Evolutionary conservation across 1,140 invertebrate genomes (phyloP), one percentile per base, ranked within the genome.

Genomic region (Mizuhopecten yessoensis): DNA sequence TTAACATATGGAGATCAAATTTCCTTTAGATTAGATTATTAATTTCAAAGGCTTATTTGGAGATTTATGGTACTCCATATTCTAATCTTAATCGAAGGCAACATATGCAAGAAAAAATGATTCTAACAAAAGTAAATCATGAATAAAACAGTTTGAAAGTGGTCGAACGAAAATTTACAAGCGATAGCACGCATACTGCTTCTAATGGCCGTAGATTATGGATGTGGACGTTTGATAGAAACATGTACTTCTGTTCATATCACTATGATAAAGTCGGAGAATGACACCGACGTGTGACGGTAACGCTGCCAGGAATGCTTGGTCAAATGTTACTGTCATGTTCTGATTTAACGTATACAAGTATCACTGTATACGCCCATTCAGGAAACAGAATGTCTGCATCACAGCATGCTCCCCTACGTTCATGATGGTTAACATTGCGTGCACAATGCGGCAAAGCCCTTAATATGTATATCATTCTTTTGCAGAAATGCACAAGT

Each of bases 261-360:
- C 15, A 75, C n/a, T 57, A 57, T 57, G 17, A 57, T 9, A 39
- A 5, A n/a, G n/a, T 13, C 36, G 5, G 36, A 29, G 57, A 75
- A 29, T 75, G 57, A 75, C 57, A 75, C 29, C n/a, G n/a, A 75
- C 57, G 29, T 17, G n/a, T 75, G 57, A 0, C 5, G 57, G 23
- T 7, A n/a, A 75, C 17, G 57, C 23, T 75, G n/a, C 23, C 23
- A 1, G 17, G 23, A 29, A n/a, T n/a, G 17, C 17, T 23, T 75
- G 57, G 57, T 75, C 57, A 75, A 75, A 75, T 75, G 57, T n/a
- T n/a, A 75, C 57, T 75, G 42, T 45, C 42, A 45, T 15, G 17
- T 29, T 75, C 23, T 75, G n/a, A 75, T n/a, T 39, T 39, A 39
- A 5, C 13, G 36, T 39, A 39, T 39, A 39, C 13, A 39, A 17